Base-by-base conservation (phyloP, 1,140 invertebrate species). In the Cyclina sinensis region DNA sequence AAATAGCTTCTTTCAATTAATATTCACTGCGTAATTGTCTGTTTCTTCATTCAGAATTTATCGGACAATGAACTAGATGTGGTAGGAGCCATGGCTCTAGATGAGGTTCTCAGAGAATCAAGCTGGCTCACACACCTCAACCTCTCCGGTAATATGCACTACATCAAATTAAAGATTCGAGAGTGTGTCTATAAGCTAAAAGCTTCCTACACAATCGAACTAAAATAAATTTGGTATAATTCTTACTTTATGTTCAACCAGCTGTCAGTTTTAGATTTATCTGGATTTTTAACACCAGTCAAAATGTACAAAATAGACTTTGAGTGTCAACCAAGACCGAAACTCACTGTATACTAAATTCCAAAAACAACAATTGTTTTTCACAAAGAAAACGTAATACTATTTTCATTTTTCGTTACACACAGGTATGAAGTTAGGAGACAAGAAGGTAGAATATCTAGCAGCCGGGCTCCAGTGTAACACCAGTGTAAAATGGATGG, bases 391-490 rank as follows among this genome's bases (percentile, higher is more conserved):
- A n/a, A n/a, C n/a, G n/a, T n/a, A n/a, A n/a, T n/a, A n/a, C 43
- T 43, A 43, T 14, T n/a, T 54, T 54, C 21, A 54, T 54, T 5
- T n/a, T 59, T 86, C n/a, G 43, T 37, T 54, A 43, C 24, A 88
- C 88, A 9, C 65, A 94, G 93, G 92, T 24, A 92, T 89, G 65
- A 83, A 92, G 16, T 80, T 94, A 30, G 91, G 90, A 12, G 92
- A 94, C 59, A 65, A 82, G 14, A 92, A 93, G 57, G 90, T 89
- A 0, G 93, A 91, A 30, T 86, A 81, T 35, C 78, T 94, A 79
- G 91, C 92, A 14, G 78, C 86, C 27, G 94, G 92, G 32, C 81
- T 94, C 5, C 84, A 95, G 93, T 88, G 89, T 12, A 95, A 94
- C 83, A 84, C 84, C 21, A 90, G 73, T 11, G 48, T 95, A 12